These are phyloP conservation scores for Paragorgia papillata DNA, from an alignment of 92 coral and sea anemone species.

Conservation along the genomic window DNA sequence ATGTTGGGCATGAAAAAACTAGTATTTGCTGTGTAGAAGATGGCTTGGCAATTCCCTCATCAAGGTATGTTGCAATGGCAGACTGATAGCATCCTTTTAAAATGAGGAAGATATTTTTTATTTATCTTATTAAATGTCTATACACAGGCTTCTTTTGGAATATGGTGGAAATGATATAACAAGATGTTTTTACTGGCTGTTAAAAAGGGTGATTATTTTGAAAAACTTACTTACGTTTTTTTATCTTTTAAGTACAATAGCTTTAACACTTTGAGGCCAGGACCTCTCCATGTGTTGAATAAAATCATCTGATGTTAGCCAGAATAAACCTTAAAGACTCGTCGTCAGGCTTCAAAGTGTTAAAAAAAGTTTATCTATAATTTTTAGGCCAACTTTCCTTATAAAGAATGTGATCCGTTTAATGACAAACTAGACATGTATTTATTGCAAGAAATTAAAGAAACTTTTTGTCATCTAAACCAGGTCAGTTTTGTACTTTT, in stretches of 20 bases:
- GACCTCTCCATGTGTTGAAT: no score
- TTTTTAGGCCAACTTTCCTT: conserved; percentile 86
- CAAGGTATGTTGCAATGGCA: conserved; percentile 56
- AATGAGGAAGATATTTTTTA: no score
- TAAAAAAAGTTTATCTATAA: background rate
- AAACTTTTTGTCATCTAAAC: conserved; percentile 94
- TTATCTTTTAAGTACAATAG: background rate
- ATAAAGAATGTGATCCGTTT: conserved; percentile 75
- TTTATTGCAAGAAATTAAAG: conserved; percentile 89
- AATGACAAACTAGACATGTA: conserved; percentile 77
- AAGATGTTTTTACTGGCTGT: conserved; percentile 85
- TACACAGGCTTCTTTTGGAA: conserved; percentile 73
- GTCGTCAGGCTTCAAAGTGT: no score
- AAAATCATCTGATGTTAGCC: no score
- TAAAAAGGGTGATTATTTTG: conserved; percentile 71
- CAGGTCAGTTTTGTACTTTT: conserved; percentile 54
- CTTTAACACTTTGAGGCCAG: background rate
- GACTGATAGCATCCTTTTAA: no score
- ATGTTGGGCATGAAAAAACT: conserved; percentile 95
- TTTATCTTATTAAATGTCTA: background rate
- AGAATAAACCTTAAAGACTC: no score
- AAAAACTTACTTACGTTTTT: background rate
- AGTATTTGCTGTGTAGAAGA: conserved; percentile 97
- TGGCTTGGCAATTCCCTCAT: conserved; percentile 83
- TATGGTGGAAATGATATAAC: conserved; percentile 98